Conservation (phyloP, 2,113 vertebrate genomes). For the Delphinapterus leucas region DNA sequence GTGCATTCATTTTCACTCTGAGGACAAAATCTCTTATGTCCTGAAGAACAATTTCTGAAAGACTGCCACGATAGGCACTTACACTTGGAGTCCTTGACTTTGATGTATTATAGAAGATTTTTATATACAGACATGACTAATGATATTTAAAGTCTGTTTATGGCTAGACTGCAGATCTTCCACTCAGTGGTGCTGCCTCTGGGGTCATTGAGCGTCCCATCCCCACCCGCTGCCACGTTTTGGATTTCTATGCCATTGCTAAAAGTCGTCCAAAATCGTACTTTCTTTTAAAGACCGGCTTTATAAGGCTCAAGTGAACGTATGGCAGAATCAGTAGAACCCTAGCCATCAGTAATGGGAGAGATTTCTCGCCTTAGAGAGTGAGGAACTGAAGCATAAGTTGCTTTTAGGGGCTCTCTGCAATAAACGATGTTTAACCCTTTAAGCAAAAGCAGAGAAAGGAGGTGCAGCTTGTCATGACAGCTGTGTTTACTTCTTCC, state of each 20-base stretch:
- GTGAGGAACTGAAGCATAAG: background rate
- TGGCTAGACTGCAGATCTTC: background rate
- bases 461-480: background rate
- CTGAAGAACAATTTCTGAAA: background rate
- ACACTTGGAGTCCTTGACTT: background rate
- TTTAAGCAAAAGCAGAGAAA: background rate
- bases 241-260: background rate
- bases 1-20: background rate
- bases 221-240: background rate
- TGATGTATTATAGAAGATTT: background rate
- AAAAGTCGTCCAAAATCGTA: background rate
- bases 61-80: background rate
- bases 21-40: background rate
- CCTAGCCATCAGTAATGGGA: background rate
- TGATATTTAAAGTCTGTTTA: background rate
- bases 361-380: background rate
- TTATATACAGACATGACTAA: background rate
- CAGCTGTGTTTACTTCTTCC: background rate
- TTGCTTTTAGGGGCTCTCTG: background rate
- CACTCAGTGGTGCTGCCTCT: background rate
- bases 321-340: background rate
- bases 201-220: background rate
- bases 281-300: constrained; percentile 19
- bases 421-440: background rate
- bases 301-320: background rate